Conservation (phyloP, 2,888 invertebrate species). For the Sabatieria punctata region DNA sequence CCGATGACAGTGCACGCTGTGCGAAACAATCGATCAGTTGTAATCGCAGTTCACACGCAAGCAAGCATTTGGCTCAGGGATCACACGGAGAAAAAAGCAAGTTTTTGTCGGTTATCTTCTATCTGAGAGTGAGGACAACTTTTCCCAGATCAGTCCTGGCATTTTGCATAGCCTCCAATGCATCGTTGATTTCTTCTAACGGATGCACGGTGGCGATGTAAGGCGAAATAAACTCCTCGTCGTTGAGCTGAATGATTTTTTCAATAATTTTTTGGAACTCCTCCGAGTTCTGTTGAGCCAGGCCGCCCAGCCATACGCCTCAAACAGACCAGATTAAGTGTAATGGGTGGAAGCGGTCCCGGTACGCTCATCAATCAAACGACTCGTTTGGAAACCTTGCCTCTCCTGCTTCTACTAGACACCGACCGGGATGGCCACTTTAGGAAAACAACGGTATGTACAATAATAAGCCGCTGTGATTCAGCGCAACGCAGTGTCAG, state of each 20-base stretch:
- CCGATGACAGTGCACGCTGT: too few relatives aligned
- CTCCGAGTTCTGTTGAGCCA: constrained; percentile 10
- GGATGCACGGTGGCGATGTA: constrained; percentile 42
- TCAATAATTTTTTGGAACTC: constrained; percentile 25
- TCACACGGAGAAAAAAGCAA: not conserved
- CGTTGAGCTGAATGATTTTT: constrained; percentile 45
- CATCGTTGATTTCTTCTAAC: constrained; percentile 34
- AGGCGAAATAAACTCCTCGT: constrained; percentile 46
- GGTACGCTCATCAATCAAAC: too few relatives aligned
- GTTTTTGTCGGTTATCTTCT: not conserved
- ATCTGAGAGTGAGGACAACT: not conserved
- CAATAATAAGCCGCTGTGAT: too few relatives aligned
- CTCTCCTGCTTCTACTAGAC: too few relatives aligned
- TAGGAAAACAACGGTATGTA: too few relatives aligned
- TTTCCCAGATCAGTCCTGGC: constrained; percentile 1
- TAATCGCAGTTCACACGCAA: too few relatives aligned
- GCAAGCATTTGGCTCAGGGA: too few relatives aligned
- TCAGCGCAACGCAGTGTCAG: too few relatives aligned
- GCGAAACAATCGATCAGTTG: too few relatives aligned
- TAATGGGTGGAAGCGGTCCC: too few relatives aligned
- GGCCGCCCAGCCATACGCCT: constrained; percentile 16
- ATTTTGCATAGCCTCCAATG: not conserved
- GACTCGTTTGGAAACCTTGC: too few relatives aligned
- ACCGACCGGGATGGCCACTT: too few relatives aligned
- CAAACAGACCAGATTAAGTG: not conserved